Evolutionary conservation across 2,888 invertebrate species (phyloP).

Genomic region (Limulus polyphemus): DNA sequence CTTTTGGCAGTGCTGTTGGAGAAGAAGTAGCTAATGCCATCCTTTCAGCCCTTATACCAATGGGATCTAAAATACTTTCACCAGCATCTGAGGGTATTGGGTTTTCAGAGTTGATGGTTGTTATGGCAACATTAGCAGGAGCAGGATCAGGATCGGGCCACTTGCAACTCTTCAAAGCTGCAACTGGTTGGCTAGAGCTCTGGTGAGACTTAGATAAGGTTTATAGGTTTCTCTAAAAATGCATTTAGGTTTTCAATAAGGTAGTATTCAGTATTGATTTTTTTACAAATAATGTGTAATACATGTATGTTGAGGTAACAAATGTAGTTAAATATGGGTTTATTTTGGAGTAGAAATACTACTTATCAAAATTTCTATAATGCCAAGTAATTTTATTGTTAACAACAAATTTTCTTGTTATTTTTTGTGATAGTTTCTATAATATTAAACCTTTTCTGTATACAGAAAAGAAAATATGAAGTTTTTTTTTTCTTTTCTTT

Average conservation of each 20-base stretch:
- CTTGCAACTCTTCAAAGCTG: slow-evolving; percentile 61
- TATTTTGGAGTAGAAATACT: too few species aligned
- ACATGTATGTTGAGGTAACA: too few species aligned
- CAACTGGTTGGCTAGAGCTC: slow-evolving; percentile 58
- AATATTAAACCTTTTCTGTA: background rate
- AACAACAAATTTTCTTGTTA: too few species aligned
- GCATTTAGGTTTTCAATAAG: too few species aligned
- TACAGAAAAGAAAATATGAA: background rate
- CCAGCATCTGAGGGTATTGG: slow-evolving; percentile 53
- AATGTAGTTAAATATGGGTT: too few species aligned
- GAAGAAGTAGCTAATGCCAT: slow-evolving; percentile 52
- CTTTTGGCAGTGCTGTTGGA: slow-evolving; percentile 34
- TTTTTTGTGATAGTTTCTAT: background rate
- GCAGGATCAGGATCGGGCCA: slow-evolving; percentile 71
- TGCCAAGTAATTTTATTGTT: too few species aligned
- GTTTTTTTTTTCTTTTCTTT: slow-evolving; percentile 19
- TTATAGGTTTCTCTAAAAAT: too few species aligned
- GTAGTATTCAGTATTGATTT: too few species aligned
- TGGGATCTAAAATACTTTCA: slow-evolving; percentile 52
- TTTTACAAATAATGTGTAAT: too few species aligned
- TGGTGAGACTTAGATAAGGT: slow-evolving; percentile 25
- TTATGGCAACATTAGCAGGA: slow-evolving; percentile 72
- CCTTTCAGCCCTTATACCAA: slow-evolving; percentile 57
- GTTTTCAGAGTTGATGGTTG: slow-evolving; percentile 61
- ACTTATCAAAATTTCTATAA: too few species aligned